Evolutionary conservation across 2,797 vertebrate species (phyloP).

Genomic region (Heterohyrax brucei): DNA sequence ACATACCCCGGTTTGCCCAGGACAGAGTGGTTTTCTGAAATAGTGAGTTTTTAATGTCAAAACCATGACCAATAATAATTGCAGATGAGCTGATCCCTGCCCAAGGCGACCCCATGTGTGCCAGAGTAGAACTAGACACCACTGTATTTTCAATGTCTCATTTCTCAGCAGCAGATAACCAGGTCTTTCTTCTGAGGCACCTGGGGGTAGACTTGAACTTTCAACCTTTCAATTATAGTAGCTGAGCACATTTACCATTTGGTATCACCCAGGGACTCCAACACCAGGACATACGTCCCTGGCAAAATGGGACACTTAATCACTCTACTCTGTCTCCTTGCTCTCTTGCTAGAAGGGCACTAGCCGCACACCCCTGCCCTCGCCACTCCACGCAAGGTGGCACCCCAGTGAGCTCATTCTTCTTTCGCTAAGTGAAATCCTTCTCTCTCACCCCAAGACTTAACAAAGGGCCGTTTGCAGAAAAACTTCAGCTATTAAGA

Average conservation of each 20-base stretch:
- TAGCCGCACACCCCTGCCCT: too few species aligned
- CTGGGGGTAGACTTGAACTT: too few species aligned
- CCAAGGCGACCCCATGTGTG: too few species aligned
- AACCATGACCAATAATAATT: too few species aligned
- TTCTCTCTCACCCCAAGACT: neutral
- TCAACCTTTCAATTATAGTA: too few species aligned
- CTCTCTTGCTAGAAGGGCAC: accelerated
- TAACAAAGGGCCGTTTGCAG: conserved; percentile 54
- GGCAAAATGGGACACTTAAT: neutral
- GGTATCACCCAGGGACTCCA: too few species aligned
- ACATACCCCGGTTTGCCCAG: neutral
- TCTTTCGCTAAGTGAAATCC: neutral
- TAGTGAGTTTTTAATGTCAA: neutral
- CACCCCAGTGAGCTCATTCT: neutral
- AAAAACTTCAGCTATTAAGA: conserved; percentile 69
- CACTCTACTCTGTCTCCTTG: accelerated
- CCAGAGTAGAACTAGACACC: too few species aligned
- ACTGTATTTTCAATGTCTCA: too few species aligned
- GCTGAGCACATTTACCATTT: too few species aligned
- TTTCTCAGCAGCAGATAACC: too few species aligned
- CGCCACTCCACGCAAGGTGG: neutral
- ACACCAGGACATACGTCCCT: neutral
- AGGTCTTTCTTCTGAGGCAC: too few species aligned
- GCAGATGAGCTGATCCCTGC: too few species aligned
- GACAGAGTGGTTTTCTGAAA: neutral